These are phyloP conservation scores for Amblyornis subalaris DNA, from an alignment of 2,113 vertebrate genomes.

Conservation along the genomic window DNA sequence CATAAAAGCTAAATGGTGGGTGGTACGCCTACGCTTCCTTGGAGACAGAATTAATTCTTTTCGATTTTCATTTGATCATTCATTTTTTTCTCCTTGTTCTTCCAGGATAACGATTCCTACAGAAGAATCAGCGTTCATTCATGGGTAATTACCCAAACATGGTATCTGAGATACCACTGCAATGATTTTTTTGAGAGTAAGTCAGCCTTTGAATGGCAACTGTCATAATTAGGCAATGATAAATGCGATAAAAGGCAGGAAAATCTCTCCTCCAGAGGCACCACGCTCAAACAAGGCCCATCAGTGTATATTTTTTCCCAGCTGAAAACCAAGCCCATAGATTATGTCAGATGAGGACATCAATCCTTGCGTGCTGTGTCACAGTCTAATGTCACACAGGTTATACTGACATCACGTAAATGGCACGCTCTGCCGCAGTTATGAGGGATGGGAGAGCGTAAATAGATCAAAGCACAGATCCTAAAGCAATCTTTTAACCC, in stretches of 20 bases:
- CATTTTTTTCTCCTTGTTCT: not conserved
- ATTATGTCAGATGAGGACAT: not conserved
- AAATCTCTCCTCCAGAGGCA: not conserved
- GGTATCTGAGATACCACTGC: not conserved
- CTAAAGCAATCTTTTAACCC: constrained; percentile 6
- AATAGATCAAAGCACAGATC: constrained; percentile 32
- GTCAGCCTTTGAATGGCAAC: not conserved
- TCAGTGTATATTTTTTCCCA: not conserved
- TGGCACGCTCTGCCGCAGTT: not conserved
- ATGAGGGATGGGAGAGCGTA: not conserved
- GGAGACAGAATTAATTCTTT: not conserved
- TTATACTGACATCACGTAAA: not conserved
- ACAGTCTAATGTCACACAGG: not conserved
- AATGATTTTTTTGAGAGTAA: not conserved
- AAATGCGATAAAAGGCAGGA: not conserved
- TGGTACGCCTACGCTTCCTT: not conserved
- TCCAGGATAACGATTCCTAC: not conserved
- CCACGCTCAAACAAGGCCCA: not conserved
- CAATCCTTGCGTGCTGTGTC: not conserved
- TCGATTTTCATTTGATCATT: not conserved
- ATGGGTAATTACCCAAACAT: not conserved
- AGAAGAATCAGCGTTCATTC: not conserved
- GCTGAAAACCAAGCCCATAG: not conserved
- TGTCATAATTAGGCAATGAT: not conserved
- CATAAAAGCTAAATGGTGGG: not conserved